Conservation (phyloP, 2,113 vertebrate genomes). For the Callospermophilus lateralis region DNA sequence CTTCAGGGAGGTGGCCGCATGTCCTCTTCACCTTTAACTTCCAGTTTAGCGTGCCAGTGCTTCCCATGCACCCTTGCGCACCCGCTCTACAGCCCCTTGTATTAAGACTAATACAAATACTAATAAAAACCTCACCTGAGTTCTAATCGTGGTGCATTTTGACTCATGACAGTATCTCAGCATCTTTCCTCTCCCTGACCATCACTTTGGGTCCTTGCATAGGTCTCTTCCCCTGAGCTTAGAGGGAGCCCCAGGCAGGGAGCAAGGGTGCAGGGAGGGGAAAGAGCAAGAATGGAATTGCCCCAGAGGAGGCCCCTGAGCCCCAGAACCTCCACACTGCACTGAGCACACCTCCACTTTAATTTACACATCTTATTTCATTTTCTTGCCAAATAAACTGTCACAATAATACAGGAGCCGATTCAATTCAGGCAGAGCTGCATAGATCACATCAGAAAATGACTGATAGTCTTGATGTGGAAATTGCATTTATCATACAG, state of each 20-base stretch:
- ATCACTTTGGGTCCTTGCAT: background rate
- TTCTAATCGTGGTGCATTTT: background rate
- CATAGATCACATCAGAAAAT: constrained; percentile 75
- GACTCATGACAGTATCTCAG: background rate
- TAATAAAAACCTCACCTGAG: background rate
- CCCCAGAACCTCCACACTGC: background rate
- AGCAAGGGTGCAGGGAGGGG: background rate
- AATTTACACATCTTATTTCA: constrained; percentile 71
- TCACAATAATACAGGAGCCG: constrained; percentile 70
- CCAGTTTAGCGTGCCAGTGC: no score
- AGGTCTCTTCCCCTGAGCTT: background rate
- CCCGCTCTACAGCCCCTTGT: background rate
- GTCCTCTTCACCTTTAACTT: background rate
- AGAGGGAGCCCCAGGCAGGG: no score
- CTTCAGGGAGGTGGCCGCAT: background rate
- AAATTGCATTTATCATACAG: constrained; percentile 72
- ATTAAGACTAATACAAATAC: background rate
- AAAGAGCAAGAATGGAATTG: background rate
- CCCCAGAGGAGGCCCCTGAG: background rate
- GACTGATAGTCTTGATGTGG: constrained; percentile 58
- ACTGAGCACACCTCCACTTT: constrained; percentile 41
- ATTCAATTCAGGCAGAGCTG: constrained; percentile 58
- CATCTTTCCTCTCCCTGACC: background rate
- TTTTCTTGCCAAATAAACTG: constrained; percentile 74
- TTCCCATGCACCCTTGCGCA: background rate